Evolutionary conservation across 2,888 invertebrate genomes (phyloP).

Genomic region (Diaphora mendica): DNA sequence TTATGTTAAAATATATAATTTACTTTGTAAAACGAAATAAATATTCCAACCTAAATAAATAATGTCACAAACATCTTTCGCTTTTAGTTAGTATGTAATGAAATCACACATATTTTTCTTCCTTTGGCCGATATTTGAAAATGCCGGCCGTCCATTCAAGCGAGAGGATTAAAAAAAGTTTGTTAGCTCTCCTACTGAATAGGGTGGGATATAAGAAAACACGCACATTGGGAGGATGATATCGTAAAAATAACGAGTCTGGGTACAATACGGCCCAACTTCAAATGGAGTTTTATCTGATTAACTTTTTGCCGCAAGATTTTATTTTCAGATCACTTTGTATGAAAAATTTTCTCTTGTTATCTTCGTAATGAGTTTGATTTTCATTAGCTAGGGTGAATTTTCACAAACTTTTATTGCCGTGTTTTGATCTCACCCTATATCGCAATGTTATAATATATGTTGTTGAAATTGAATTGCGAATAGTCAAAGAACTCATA

Average conservation of each 20-base stretch:
- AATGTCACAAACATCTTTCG: neutral
- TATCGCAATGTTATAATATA: neutral
- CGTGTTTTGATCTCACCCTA: neutral
- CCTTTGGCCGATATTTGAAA: constrained; percentile 10
- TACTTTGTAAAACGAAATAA: neutral
- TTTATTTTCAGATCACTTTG: constrained; percentile 48
- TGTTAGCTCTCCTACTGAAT: constrained; percentile 33
- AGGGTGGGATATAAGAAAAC: constrained; percentile 40
- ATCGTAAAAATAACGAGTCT: constrained; percentile 58
- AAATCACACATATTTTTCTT: constrained; percentile 11
- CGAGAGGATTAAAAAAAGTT: constrained; percentile 49
- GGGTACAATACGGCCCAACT: constrained; percentile 54
- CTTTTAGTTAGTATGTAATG: neutral
- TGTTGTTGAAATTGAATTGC: neutral
- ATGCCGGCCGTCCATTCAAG: constrained; percentile 18
- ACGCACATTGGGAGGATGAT: constrained; percentile 46
- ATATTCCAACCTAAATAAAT: neutral
- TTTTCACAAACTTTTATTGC: constrained; percentile 24
- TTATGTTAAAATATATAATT: neutral
- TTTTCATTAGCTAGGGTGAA: constrained; percentile 33
- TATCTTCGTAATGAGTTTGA: constrained; percentile 33
- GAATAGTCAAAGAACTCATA: too few relatives aligned
- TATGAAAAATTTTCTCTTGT: constrained; percentile 38
- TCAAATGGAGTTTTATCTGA: constrained; percentile 54
- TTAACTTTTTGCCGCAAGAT: constrained; percentile 52